Evolutionary conservation across 2,888 invertebrate species (phyloP).

Genomic region (Hofmannophila pseudospretella): DNA sequence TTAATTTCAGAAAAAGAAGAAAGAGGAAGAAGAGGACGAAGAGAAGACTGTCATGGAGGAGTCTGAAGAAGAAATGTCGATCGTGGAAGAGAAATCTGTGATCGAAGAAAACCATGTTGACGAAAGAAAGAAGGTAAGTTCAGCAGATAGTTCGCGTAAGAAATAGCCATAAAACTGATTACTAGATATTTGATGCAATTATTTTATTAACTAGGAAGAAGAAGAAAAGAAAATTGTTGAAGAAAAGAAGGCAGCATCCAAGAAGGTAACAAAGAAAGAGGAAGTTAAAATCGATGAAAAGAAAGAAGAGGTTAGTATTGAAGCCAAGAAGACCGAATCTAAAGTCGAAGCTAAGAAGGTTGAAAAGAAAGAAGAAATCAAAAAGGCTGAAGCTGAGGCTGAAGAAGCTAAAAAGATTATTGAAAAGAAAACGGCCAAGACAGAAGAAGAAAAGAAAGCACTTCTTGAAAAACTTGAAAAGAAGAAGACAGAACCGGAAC

Average conservation of each 20-base stretch:
- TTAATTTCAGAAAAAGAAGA: conserved; percentile 73
- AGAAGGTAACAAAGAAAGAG: conserved; percentile 11
- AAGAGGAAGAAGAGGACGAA: conserved; percentile 56
- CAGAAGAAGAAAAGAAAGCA: conserved; percentile 70
- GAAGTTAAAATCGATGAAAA: conserved; percentile 20
- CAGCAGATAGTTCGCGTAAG: conserved; percentile 11
- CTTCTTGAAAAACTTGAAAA: conserved; percentile 70
- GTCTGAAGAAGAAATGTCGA: conserved; percentile 72
- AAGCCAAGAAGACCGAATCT: conserved; percentile 58
- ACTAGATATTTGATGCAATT: not conserved
- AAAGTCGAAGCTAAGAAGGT: conserved; percentile 47
- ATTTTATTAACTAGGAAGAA: conserved; percentile 20
- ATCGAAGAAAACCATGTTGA: conserved; percentile 73
- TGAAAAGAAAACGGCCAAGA: conserved; percentile 68
- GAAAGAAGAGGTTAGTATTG: conserved; percentile 19
- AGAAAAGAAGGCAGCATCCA: conserved; percentile 34
- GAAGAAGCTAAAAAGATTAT: conserved; percentile 69
- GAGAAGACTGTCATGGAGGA: conserved; percentile 67
- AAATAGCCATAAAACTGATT: not conserved
- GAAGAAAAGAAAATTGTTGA: conserved; percentile 34
- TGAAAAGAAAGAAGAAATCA: conserved; percentile 51
- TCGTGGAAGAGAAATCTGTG: conserved; percentile 66
- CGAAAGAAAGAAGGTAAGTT: conserved; percentile 59
- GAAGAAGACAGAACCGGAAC: conserved; percentile 62
- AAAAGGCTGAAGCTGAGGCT: conserved; percentile 55